Base-by-base conservation (phyloP, 2,113 vertebrate species). In the Oryzias celebensis region DNA sequence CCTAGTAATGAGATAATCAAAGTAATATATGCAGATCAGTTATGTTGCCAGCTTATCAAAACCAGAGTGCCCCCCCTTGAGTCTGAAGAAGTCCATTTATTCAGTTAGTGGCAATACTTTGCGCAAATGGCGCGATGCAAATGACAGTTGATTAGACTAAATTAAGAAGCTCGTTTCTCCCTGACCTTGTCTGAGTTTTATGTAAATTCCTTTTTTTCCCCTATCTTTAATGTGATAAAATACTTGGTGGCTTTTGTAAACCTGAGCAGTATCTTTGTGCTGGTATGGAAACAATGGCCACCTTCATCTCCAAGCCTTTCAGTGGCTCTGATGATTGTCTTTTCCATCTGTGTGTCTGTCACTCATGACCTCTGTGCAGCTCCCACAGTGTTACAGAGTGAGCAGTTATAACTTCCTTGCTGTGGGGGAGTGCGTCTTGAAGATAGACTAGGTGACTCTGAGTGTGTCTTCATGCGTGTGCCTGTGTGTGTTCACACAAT, bases 171-270 rank as follows among this genome's bases (percentile, higher is more conserved):
- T 96, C 92, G 92, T 94, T 97, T 93, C 95, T 97, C 94, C 94
- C 95, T 98, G 96, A 99, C 96, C 96, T 98, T 98, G 97, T 98
- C 97, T 99, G 96, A 94, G 96, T 97, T 98, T 98, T 98, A 99
- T 99, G 97, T 97, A 97, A 98, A 99, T 99, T 93, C 92, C 68
- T 76, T 79, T 62, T 73, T 86, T 60, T 50, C 22, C 2, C 51
- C 49, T 81, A 75, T 80, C 75, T 82, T 85, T 85, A 88, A 90
- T 89, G 83, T 66, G 75, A 88, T 78, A 84, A 86, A 80, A 58
- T 63, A 83, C 82, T 88, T 90, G 44, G 46, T 53, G 55, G 72
- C 68, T 77, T 81, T 78, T 83, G 77, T 47, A 75, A 84, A 85
- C 72, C 75, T 31, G 75, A 80, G 74, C 68, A 81, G 69, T 73